phyloP scores from a whole-genome alignment of 2,797 vertebrate species.

The Sebastes diploproa region DNA sequence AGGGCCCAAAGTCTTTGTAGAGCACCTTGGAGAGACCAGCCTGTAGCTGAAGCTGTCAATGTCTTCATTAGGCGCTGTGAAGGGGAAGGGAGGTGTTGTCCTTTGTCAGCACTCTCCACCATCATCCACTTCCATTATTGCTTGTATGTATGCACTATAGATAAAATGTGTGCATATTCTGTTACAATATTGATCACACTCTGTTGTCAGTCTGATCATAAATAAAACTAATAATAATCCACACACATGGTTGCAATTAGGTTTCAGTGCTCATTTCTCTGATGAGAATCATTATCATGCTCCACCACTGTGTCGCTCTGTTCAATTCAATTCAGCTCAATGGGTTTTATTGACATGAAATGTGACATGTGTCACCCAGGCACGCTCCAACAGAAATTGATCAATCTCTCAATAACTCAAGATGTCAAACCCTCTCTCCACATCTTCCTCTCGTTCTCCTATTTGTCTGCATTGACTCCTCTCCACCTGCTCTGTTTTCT shows the following conservation, averaged over 20 bases:
- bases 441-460: background rate
- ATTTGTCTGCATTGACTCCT: conserved; percentile 15
- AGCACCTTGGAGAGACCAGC: conserved; percentile 3
- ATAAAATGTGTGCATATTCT: background rate
- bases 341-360: conserved; percentile 54
- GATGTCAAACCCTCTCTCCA: conserved; percentile 16
- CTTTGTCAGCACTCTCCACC: conserved; percentile 6
- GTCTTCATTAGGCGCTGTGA: background rate
- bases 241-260: background rate
- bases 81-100: background rate
- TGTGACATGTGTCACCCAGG: conserved; percentile 53
- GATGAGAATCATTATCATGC: conserved; percentile 12
- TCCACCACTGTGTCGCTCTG: background rate
- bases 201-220: background rate
- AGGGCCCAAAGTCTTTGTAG: background rate
- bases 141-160: background rate
- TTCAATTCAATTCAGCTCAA: conserved; percentile 38
- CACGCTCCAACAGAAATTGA: conserved; percentile 37
- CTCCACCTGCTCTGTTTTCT: background rate
- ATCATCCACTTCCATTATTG: background rate
- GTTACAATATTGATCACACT: background rate
- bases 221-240: background rate
- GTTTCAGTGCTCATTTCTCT: background rate
- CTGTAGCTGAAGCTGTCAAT: conserved; percentile 2
- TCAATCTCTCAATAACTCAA: conserved; percentile 53